Base-by-base conservation (phyloP, 2,888 invertebrate species). In the Drosophila peninsularis region DNA sequence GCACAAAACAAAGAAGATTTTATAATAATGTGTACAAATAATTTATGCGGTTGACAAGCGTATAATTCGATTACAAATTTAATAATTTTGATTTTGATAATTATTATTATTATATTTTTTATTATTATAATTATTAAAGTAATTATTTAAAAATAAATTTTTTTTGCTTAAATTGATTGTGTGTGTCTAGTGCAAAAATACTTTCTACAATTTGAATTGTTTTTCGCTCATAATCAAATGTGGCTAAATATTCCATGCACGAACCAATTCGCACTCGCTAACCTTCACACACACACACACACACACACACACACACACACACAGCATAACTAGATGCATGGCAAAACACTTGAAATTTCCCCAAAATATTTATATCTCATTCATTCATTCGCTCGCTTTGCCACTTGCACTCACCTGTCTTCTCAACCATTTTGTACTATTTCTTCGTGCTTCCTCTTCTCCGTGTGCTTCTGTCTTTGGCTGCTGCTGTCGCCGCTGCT, bases 371-470 rank as follows among this genome's bases (percentile, higher is more conserved):
- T 21, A 50, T 34, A 32, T 34, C 19, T 54, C 54, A 77, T 45
- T 61, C 14, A 42, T 34, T 57, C 42, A 30, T 10, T 30, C 27
- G 53, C 17, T 56, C n/a, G 50, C 34, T 21, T 49, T 70, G 19
- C 41, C 21, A 27, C 49, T 54, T 63, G 68, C 65, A 83, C 86
- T 90, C 82, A 87, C 87, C 87, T 87, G 87, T 87, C 79, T 87
- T 87, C 84, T 87, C 90, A 60, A 89, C 89, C 87, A 87, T 87
- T 75, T 90, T 82, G 75, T 67, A 70, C 71, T 76, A 65, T 58
- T 73, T 63, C 50, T 74, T 56, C 45, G 45, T 47, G 27, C 47
- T 57, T 39, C 68, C 64, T 36, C 10, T 21, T 54, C 19, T 45
- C 42, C 24, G 32, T 61, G 53, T 41, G 36, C 55, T 54, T 61